Percentiles rank a stretch among this genome's conserved stretches.
phyloP scores from a whole-genome alignment of 2,797 vertebrate species.

The Falco naumanni region DNA sequence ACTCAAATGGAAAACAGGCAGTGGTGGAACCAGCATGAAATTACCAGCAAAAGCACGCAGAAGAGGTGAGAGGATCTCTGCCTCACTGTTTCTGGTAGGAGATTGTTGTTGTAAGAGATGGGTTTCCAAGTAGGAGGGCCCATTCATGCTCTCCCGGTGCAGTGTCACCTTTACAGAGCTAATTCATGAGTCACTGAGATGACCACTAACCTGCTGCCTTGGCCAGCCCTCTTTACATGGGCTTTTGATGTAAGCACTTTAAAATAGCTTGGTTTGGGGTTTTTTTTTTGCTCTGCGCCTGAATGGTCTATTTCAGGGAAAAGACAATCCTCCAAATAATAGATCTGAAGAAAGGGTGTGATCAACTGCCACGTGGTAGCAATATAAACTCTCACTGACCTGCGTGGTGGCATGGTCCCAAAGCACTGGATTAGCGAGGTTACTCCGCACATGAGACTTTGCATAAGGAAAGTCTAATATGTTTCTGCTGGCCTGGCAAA shows the following conservation, averaged over 20 bases:
- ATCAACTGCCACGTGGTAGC: background rate
- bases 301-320: background rate
- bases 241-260: background rate
- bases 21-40: background rate
- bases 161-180: background rate
- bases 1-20: background rate
- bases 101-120: background rate
- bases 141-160: fast-evolving
- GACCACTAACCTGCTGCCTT: background rate
- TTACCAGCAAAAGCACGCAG: background rate
- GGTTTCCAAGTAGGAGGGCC: background rate
- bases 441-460: background rate
- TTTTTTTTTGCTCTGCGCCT: background rate
- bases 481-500: constrained; percentile 55
- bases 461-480: constrained; percentile 17
- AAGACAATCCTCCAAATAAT: background rate
- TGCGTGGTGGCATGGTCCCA: background rate
- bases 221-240: background rate
- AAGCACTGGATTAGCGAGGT: background rate
- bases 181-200: fast-evolving
- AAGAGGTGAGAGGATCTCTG: background rate
- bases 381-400: background rate
- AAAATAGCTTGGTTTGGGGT: background rate
- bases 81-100: background rate
- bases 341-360: background rate